A percentile compares a stretch with the other conserved stretches of the same genome.
phyloP scores from a whole-genome alignment of 2,113 vertebrate species.

The Nesospiza acunhae region DNA sequence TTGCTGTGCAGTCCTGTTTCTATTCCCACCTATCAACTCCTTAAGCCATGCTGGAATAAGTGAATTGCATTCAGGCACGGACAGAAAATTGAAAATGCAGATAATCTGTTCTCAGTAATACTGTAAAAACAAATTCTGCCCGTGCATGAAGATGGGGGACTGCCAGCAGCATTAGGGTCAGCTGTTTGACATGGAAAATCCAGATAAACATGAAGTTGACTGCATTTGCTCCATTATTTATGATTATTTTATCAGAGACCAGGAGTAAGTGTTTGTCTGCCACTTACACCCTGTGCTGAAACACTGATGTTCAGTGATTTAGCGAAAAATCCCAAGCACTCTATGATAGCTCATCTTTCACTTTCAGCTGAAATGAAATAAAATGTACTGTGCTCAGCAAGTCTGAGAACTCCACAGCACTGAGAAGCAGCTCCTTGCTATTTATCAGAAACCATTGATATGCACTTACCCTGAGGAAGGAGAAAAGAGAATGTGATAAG shows the following conservation, averaged over 20 bases:
- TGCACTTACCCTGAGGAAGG: background rate
- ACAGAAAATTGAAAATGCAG: background rate
- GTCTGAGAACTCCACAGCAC: background rate
- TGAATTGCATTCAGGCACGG: background rate
- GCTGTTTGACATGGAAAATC: background rate
- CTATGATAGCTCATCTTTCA: background rate
- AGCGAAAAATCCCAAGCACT: background rate
- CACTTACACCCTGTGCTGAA: background rate
- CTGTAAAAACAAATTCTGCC: background rate
- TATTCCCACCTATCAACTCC: background rate
- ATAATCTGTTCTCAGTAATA: background rate
- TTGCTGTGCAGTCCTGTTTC: background rate
- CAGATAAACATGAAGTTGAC: background rate
- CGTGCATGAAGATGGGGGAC: background rate
- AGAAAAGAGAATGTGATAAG: constrained; percentile 1
- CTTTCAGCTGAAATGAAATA: constrained; percentile 8
- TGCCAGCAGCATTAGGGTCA: background rate
- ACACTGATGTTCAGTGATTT: background rate
- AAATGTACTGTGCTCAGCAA: constrained; percentile 17
- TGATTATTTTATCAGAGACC: background rate
- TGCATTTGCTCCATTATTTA: background rate
- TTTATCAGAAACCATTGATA: constrained; percentile 24
- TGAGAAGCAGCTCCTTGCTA: background rate
- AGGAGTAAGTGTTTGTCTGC: background rate
- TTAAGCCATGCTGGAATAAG: background rate